Evolutionary conservation across 1,140 invertebrate species (phyloP).

Genomic region (Drosophila equinoxialis): DNA sequence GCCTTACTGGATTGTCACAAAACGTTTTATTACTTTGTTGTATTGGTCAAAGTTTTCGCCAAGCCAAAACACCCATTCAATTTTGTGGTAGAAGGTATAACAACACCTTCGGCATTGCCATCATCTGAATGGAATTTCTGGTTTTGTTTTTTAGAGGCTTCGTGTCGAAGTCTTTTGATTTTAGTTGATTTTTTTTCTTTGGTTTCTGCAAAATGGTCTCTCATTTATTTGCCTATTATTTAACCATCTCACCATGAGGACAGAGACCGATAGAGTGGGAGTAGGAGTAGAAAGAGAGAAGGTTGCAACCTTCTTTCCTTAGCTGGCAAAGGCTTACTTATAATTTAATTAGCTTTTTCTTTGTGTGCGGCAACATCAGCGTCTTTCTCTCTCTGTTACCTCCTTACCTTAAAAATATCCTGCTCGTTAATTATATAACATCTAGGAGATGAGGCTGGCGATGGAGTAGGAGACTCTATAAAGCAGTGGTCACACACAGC

Average conservation of each 20-base stretch:
- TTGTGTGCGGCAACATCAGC: conserved; percentile 3
- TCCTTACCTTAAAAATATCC: conserved; percentile 28
- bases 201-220: conserved; percentile 36
- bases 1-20: too few species aligned
- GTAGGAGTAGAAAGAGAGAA: background rate
- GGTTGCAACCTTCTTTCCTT: conserved; percentile 39
- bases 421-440: conserved; percentile 65
- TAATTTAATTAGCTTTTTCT: conserved; percentile 76
- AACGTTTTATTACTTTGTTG: too few species aligned
- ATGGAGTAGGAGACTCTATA: conserved; percentile 42
- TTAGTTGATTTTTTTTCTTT: background rate
- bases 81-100: background rate
- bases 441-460: conserved; percentile 41
- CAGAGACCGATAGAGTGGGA: background rate
- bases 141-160: conserved; percentile 5
- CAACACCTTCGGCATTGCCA: conserved; percentile 17
- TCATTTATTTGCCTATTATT: conserved; percentile 73
- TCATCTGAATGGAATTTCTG: conserved; percentile 16
- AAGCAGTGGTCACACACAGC: conserved; percentile 47
- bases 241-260: conserved; percentile 37
- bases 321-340: conserved; percentile 46
- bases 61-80: background rate
- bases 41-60: too few species aligned
- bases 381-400: conserved; percentile 28
- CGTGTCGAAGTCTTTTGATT: conserved; percentile 17